Conservation (phyloP, 2,113 vertebrate genomes). For the Cacatua alba region DNA sequence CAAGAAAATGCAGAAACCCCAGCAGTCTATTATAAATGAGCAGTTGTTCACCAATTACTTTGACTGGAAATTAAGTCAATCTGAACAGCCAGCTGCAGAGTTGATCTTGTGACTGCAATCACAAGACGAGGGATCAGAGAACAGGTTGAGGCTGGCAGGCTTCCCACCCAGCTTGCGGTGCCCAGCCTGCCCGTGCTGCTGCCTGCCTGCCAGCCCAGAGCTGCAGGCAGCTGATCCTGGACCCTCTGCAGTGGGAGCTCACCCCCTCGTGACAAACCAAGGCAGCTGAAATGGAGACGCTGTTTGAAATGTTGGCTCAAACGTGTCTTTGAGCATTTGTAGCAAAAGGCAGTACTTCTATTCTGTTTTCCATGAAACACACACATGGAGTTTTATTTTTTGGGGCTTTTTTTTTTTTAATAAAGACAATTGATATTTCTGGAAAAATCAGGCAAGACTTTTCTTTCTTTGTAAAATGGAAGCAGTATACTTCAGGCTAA, state of each 20-base stretch:
- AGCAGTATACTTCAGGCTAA: background rate
- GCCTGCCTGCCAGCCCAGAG: background rate
- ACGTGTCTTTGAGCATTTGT: background rate
- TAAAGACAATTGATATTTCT: background rate
- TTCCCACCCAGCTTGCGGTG: background rate
- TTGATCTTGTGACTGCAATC: slow-evolving; percentile 22
- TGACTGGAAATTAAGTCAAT: background rate
- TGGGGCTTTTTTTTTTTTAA: background rate
- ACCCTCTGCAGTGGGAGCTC: background rate
- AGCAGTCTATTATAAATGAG: background rate
- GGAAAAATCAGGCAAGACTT: background rate
- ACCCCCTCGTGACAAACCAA: background rate
- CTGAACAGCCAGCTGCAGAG: background rate
- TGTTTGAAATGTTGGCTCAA: background rate
- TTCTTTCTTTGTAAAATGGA: background rate
- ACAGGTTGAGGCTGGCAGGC: background rate
- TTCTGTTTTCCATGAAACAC: background rate
- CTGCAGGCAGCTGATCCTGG: fast-evolving
- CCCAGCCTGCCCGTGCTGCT: background rate
- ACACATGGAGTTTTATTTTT: fast-evolving
- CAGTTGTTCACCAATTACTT: background rate
- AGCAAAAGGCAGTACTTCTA: background rate
- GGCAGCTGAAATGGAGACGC: background rate
- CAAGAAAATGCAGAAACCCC: background rate
- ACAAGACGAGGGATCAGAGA: background rate